These are phyloP conservation scores for Hyppa rectilinea DNA, from an alignment of 2,888 invertebrate species.

Conservation along the genomic window DNA sequence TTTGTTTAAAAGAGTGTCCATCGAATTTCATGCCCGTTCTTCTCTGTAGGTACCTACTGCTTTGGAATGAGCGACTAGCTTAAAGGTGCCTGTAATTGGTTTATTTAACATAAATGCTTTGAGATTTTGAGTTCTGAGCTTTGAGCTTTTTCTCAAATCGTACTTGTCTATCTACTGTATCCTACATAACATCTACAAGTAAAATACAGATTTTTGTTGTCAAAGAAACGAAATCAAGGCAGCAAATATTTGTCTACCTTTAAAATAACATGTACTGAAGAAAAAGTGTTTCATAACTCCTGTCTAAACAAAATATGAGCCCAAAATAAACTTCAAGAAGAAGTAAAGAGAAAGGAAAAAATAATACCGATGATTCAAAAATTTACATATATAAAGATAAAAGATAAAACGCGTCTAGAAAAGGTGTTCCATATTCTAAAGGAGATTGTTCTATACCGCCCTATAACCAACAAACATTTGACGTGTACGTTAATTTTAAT, in stretches of 20 bases:
- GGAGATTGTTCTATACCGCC: no score
- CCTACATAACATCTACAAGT: not conserved
- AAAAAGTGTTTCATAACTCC: not conserved
- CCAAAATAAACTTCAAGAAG: slow-evolving; percentile 11
- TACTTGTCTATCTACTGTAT: not conserved
- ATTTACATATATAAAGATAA: slow-evolving; percentile 17
- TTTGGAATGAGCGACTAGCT: no score
- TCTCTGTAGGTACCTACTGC: no score
- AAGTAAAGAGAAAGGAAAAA: not conserved
- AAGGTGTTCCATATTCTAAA: slow-evolving; percentile 30
- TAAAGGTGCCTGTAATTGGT: no score
- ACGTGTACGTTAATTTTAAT: no score
- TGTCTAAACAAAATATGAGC: slow-evolving; percentile 5
- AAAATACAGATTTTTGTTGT: not conserved
- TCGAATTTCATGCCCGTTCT: no score
- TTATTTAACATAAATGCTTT: no score
- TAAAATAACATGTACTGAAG: slow-evolving; percentile 11
- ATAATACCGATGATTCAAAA: not conserved
- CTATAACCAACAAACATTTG: no score
- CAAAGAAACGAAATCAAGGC: not conserved
- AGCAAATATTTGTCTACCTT: slow-evolving; percentile 3
- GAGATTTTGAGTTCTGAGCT: no score
- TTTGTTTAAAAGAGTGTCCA: no score
- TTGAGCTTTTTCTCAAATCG: no score
- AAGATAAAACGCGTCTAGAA: not conserved